Evolutionary conservation across 1,140 invertebrate species (phyloP).

Genomic region (Mesaphorura yosii): DNA sequence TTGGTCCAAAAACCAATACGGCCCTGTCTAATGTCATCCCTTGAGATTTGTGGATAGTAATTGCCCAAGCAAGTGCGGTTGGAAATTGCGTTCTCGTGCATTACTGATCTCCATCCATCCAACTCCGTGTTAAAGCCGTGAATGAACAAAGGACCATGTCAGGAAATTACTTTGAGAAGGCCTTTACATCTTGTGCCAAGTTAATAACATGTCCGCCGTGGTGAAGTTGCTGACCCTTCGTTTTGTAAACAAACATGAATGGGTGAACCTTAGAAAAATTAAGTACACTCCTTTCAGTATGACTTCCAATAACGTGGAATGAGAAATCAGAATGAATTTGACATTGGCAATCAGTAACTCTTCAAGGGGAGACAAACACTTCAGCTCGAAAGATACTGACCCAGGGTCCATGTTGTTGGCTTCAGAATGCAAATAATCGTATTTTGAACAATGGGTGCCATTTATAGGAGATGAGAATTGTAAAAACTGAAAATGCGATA

Average conservation of each 20-base stretch:
- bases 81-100: slow-evolving; percentile 1
- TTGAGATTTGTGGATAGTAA: slow-evolving; percentile 6
- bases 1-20: background rate
- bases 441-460: too few species aligned
- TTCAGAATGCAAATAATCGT: too few species aligned
- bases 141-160: background rate
- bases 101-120: background rate
- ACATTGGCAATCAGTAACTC: background rate
- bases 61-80: background rate
- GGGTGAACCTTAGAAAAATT: too few species aligned
- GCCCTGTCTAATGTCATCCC: background rate
- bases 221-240: background rate
- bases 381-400: background rate
- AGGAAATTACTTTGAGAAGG: background rate
- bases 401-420: background rate
- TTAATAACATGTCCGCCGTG: background rate
- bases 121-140: background rate
- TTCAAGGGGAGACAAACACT: background rate
- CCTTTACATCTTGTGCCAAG: background rate
- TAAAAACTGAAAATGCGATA: background rate
- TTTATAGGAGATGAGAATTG: background rate
- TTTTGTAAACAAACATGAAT: background rate
- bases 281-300: too few species aligned
- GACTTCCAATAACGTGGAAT: too few species aligned
- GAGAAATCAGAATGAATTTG: too few species aligned